These are phyloP conservation scores for Sclerurus mexicanus DNA, from an alignment of 2,113 vertebrate species.

Conservation along the genomic window DNA sequence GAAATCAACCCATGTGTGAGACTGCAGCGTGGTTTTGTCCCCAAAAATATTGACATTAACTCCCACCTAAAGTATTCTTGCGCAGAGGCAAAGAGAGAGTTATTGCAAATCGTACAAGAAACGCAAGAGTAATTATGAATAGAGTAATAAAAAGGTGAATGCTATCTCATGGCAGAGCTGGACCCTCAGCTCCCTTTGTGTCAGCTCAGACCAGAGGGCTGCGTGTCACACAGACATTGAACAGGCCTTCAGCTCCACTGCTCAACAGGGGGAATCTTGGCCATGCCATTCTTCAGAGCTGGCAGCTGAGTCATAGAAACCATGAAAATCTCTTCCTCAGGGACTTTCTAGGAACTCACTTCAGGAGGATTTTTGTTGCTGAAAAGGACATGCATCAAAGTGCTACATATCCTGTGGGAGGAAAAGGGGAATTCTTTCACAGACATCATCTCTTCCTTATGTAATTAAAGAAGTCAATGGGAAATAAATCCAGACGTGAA, in stretches of 20 bases:
- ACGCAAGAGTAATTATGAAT: background rate
- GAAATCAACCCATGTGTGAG: background rate
- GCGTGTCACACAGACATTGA: fast-evolving
- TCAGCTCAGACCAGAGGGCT: background rate
- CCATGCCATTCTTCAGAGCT: background rate
- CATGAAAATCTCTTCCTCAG: constrained; percentile 16
- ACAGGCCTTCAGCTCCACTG: background rate
- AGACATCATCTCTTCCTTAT: constrained; percentile 43
- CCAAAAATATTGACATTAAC: background rate
- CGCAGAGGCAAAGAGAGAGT: background rate
- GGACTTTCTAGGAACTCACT: constrained; percentile 54
- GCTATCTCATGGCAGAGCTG: background rate
- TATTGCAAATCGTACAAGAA: background rate
- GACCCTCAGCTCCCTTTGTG: background rate
- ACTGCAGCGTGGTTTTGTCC: background rate
- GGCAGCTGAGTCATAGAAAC: background rate
- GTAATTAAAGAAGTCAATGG: constrained; percentile 57
- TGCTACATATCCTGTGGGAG: constrained; percentile 32
- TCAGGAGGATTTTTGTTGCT: constrained; percentile 48
- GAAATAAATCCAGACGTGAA: constrained; percentile 56
- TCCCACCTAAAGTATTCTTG: background rate
- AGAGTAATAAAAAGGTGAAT: background rate
- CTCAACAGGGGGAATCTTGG: background rate
- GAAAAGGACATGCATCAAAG: constrained; percentile 48
- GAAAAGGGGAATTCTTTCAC: constrained; percentile 56